Conservation (phyloP, 2,113 vertebrate genomes). For the Canis aureus region DNA sequence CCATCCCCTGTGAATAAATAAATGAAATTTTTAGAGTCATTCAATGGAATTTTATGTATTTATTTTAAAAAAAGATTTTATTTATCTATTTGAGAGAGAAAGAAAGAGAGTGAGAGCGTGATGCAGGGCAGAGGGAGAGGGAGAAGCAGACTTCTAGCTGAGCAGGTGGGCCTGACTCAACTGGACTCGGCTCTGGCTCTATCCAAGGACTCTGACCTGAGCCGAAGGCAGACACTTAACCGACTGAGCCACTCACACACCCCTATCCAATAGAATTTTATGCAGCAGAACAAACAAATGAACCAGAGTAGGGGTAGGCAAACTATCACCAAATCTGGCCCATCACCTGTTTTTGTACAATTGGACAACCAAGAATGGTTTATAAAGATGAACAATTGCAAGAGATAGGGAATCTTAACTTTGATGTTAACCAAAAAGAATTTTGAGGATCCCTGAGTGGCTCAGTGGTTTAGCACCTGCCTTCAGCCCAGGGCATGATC, state of each 20-base stretch:
- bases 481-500: no score
- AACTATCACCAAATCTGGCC: neutral
- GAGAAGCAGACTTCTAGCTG: neutral
- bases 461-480: no score
- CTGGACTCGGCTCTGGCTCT: no score
- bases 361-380: neutral
- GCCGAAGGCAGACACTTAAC: neutral
- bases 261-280: neutral
- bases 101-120: no score
- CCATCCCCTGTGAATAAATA: neutral
- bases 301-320: neutral
- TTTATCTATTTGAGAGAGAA: neutral
- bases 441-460: no score
- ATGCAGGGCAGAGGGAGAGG: neutral
- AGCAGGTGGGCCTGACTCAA: no score
- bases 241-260: neutral
- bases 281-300: neutral
- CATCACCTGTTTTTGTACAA: neutral
- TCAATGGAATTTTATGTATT: neutral
- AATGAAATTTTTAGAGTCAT: neutral
- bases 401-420: neutral
- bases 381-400: neutral
- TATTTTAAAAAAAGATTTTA: neutral
- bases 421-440: neutral
- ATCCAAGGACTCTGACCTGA: neutral